These are phyloP conservation scores for Drosophila gaucha DNA, from an alignment of 2,888 invertebrate genomes.

Conservation along the genomic window DNA sequence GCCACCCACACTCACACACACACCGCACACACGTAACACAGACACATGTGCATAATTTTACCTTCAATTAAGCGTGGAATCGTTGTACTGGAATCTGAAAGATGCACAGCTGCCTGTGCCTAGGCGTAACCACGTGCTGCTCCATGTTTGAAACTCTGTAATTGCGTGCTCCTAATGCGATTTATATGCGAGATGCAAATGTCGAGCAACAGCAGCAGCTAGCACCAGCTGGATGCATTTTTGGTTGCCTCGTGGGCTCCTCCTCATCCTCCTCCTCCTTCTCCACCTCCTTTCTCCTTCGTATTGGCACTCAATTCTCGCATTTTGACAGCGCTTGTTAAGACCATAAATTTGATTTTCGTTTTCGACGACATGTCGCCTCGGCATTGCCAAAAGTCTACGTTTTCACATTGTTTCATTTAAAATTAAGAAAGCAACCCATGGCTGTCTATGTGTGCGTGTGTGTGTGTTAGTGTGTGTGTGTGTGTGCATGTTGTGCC, in stretches of 20 bases:
- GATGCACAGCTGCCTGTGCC: slow-evolving; percentile 21
- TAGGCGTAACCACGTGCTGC: slow-evolving; percentile 35
- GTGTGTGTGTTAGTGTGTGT: slow-evolving; percentile 1
- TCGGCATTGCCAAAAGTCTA: slow-evolving; percentile 51
- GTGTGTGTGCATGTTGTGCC: background rate
- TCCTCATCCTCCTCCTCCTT: too few relatives aligned
- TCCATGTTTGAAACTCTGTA: slow-evolving; percentile 50
- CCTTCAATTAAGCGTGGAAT: slow-evolving; percentile 46
- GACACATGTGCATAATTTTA: slow-evolving; percentile 42
- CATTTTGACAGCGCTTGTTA: slow-evolving; percentile 77
- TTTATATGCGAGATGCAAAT: slow-evolving; percentile 77
- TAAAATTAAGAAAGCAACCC: slow-evolving; percentile 69
- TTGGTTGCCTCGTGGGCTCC: slow-evolving; percentile 16
- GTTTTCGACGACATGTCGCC: slow-evolving; percentile 52
- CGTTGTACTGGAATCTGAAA: slow-evolving; percentile 4
- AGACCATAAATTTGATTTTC: slow-evolving; percentile 77
- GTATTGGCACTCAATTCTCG: slow-evolving; percentile 76
- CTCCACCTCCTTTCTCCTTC: background rate
- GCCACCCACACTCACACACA: slow-evolving; percentile 7
- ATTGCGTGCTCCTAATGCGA: slow-evolving; percentile 70
- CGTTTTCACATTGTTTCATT: slow-evolving; percentile 63
- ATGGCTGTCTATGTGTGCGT: slow-evolving; percentile 11
- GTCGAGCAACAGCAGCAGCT: slow-evolving; percentile 29
- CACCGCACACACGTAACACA: background rate
- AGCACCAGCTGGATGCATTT: slow-evolving; percentile 34